Evolutionary conservation across 30 jellyfish, hydroid and myxozoan species (phyloP).

Genomic region (Pelagia noctiluca): DNA sequence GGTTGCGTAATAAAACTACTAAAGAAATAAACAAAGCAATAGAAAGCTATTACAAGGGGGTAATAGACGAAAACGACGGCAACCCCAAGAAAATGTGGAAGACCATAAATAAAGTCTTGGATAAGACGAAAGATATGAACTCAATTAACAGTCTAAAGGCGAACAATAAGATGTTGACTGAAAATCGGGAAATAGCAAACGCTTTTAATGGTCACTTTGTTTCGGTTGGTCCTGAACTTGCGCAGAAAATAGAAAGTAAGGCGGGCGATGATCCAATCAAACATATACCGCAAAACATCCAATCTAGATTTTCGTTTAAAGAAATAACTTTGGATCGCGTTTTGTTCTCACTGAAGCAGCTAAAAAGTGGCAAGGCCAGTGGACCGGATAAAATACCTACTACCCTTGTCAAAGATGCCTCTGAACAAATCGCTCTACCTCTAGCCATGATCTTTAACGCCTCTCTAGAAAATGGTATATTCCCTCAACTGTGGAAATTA

Average conservation of each 20-base stretch:
- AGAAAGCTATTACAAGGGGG: neutral
- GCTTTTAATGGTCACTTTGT: constrained; percentile 14
- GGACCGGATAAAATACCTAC: constrained; percentile 15
- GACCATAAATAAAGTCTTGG: neutral
- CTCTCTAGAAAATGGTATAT: no score
- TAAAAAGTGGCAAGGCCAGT: constrained; percentile 10
- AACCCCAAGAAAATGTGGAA: neutral
- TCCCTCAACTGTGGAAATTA: no score
- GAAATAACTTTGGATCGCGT: neutral
- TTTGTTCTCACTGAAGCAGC: neutral
- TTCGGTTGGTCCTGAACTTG: constrained; percentile 17
- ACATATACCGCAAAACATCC: neutral
- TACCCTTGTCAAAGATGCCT: neutral
- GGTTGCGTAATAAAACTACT: neutral
- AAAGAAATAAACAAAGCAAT: neutral
- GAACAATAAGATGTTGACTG: neutral
- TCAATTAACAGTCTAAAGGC: neutral
- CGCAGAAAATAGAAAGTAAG: constrained; percentile 7
- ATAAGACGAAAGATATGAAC: no score
- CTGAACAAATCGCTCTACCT: no score
- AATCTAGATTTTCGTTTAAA: neutral
- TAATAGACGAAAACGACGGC: neutral
- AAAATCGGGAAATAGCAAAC: neutral
- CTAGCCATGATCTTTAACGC: no score
- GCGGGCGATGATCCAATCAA: constrained; percentile 10